Base-by-base conservation (phyloP, 2,888 invertebrate species). In the Antheraea yamamai region DNA sequence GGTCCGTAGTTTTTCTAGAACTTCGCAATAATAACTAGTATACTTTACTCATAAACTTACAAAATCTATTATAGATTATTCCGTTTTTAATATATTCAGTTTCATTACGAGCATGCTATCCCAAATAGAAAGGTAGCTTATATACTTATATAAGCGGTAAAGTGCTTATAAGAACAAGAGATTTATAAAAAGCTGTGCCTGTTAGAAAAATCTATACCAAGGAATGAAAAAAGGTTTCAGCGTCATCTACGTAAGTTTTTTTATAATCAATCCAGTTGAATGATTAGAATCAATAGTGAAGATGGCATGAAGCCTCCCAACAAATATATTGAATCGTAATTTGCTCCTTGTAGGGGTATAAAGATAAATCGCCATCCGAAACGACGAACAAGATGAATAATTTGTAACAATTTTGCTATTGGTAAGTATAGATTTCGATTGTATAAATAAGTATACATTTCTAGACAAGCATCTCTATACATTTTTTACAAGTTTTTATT, bases 241-340 rank as follows among this genome's bases (percentile, higher is more conserved):
- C 23, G 4, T 64, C 0, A 64, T 64, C 16, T 26, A 14, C 1
- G 1, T 26, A n/a, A 26, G 4, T 26, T 26, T 16, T 26, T 26
- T 64, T 64, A 68, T 39, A 70, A 39, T 70, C 39, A 39, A 39
- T 70, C 20, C n/a, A 39, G 20, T 12, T 70, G 68, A 73, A 71
- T 83, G 79, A 82, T 83, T 82, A 82, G 83, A 80, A 82, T 85
- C 83, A 78, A 79, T 81, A 84, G 84, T 85, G 81, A 87, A 85
- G 84, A 83, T 85, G 87, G 89, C 88, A 87, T 88, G 87, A 87
- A 86, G 84, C 82, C 84, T 84, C 81, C 83, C 84, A 82, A 81
- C 84, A 88, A 88, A 91, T 88, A 89, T 90, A 92, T 91, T 88
- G 89, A 90, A 90, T 89, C 87, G 86, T 87, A 90, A 92, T 92